phyloP scores from a whole-genome alignment of 2,113 vertebrate species.

The Ochotona princeps region DNA sequence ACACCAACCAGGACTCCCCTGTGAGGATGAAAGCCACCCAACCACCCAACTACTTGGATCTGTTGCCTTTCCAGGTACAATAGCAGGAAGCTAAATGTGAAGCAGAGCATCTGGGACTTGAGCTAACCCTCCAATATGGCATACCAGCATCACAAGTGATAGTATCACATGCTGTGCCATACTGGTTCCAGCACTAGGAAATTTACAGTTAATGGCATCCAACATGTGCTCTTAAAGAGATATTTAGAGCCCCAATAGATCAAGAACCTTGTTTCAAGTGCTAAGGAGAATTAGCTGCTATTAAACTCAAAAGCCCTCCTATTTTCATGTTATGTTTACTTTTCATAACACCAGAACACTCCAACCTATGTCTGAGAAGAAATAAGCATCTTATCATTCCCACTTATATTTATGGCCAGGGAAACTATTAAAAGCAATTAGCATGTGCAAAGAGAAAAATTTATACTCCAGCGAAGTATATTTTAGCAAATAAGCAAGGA shows the following conservation, averaged over 20 bases:
- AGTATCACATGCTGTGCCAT: no score
- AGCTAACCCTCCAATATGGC: no score
- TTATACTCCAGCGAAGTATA: not conserved
- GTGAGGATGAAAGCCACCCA: no score
- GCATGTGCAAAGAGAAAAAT: not conserved
- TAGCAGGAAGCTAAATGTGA: no score
- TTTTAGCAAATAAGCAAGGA: slow-evolving; percentile 28
- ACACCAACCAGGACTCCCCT: no score
- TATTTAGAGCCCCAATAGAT: not conserved
- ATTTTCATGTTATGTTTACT: not conserved
- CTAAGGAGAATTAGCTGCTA: not conserved
- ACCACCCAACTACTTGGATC: no score
- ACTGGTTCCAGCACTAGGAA: not conserved
- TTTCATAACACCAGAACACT: not conserved
- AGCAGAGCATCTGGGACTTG: no score
- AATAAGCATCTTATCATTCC: not conserved
- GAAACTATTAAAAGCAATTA: slow-evolving; percentile 1
- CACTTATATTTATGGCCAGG: not conserved
- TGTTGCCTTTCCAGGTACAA: no score
- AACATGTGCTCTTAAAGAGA: slow-evolving; percentile 5
- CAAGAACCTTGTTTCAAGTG: not conserved
- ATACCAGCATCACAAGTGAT: no score
- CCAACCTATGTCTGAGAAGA: not conserved
- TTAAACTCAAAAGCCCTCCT: not conserved
- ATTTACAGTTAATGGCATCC: not conserved